Evolutionary conservation across 2,888 invertebrate species (phyloP), one percentile per base, ranked within the genome.

Genomic region (Rhingia campestris): DNA sequence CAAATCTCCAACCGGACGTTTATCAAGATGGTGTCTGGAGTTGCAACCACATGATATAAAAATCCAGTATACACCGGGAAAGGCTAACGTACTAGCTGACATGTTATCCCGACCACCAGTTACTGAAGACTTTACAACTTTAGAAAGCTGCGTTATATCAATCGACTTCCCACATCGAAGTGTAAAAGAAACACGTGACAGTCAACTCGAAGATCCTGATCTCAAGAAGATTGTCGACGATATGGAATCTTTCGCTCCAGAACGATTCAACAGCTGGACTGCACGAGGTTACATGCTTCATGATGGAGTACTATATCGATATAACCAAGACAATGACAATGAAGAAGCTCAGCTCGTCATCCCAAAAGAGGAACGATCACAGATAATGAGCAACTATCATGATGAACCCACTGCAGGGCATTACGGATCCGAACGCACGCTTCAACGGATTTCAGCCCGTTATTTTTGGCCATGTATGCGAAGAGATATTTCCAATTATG

Each of bases 11-110:
- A 88, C 88, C n/a, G 91, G 91, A 9, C 76, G 92, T 37, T 81
- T 93, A 0, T 90, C 90, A 0, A 81, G 92, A 45, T 93, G 92
- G 92, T 90, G 90, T 0, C 53, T 92, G 6, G 76, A 87, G 9
- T 73, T 92, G 1, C 90, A 91, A 81, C 80, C 87, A 2, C 92
- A 88, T 76, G 88, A 91, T 37, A 77, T 92, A 4, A 85, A 88
- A 0, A 88, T 92, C 4, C 82, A 88, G 6, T 92, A 92, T 75
- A 86, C 87, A 0, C 89, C 89, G 0, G 92, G 92, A 2, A 88
- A 86, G 41, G 74, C 81, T 6, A 90, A 91, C 80, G 86, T 87
- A 9, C 79, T 90, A 4, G 84, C 86, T 2, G 81, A 81, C 9
- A 70, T 14, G 2, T 45, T 79, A 10, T 82, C 85, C 1, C 30